Evolutionary conservation across 1,140 invertebrate genomes (phyloP).

Genomic region (Latrodectus geometricus): DNA sequence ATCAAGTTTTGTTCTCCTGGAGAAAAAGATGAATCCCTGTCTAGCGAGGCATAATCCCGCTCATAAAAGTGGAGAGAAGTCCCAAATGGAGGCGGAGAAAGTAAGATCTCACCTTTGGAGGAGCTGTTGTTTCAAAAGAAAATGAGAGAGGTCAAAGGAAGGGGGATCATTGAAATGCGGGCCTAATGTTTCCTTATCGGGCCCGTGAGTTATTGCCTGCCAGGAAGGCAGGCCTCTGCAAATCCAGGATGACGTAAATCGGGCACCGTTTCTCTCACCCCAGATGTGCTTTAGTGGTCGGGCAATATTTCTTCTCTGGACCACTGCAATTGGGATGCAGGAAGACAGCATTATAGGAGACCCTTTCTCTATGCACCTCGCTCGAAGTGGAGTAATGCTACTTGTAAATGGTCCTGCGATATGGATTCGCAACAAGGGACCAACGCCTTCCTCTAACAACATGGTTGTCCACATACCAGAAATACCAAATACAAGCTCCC

Average conservation of each 20-base stretch:
- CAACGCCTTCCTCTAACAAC: neutral
- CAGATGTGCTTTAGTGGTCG: slow-evolving; percentile 60
- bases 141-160: slow-evolving; percentile 54
- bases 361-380: slow-evolving; percentile 1
- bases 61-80: slow-evolving; percentile 37
- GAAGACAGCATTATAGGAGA: slow-evolving; percentile 48
- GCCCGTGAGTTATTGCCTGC: slow-evolving; percentile 57
- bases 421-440: slow-evolving; percentile 46
- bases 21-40: slow-evolving; percentile 38
- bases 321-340: slow-evolving; percentile 56
- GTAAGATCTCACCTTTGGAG: slow-evolving; percentile 57
- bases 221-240: slow-evolving; percentile 47
- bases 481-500: neutral
- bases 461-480: neutral
- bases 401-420: slow-evolving; percentile 42
- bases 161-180: slow-evolving; percentile 60
- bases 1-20: slow-evolving; percentile 4
- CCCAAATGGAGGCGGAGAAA: slow-evolving; percentile 9
- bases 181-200: slow-evolving; percentile 61
- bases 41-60: slow-evolving; percentile 45
- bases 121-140: slow-evolving; percentile 50
- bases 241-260: slow-evolving; percentile 60
- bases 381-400: slow-evolving; percentile 11
- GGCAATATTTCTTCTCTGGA: slow-evolving; percentile 45
- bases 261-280: slow-evolving; percentile 59